Conservation (phyloP, 2,797 vertebrate species). For the Tinamus major region DNA sequence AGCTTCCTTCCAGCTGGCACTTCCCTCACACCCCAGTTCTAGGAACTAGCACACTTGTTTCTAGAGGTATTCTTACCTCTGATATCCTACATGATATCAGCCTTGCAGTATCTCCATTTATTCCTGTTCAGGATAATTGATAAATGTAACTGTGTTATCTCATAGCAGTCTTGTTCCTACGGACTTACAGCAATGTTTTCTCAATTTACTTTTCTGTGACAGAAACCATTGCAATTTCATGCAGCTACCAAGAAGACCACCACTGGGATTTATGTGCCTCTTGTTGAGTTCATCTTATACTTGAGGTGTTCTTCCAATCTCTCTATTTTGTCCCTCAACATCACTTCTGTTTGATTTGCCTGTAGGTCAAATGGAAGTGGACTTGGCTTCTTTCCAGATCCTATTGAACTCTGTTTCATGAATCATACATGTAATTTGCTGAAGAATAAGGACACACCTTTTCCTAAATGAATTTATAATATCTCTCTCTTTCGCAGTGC, state of each 20-base stretch:
- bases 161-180: not conserved
- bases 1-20: not conserved
- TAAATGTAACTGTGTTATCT: fast-evolving
- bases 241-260: not conserved
- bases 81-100: not conserved
- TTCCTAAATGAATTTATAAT: not conserved
- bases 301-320: not conserved
- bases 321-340: not conserved
- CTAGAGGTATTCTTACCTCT: not conserved
- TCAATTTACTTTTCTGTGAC: not conserved
- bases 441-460: not conserved
- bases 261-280: not conserved
- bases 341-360: not conserved
- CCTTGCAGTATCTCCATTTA: not conserved
- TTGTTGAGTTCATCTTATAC: not conserved
- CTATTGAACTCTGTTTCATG: not conserved
- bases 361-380: not conserved
- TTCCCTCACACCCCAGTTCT: not conserved
- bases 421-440: not conserved
- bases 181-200: not conserved
- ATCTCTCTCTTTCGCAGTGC: not conserved
- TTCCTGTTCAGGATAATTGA: not conserved
- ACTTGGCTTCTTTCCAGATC: not conserved
- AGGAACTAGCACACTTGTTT: not conserved
- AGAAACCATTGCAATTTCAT: not conserved